Base-by-base conservation (phyloP, 30 jellyfish, hydroid and myxozoan genomes). In the Chrysaora quinquecirrha region DNA sequence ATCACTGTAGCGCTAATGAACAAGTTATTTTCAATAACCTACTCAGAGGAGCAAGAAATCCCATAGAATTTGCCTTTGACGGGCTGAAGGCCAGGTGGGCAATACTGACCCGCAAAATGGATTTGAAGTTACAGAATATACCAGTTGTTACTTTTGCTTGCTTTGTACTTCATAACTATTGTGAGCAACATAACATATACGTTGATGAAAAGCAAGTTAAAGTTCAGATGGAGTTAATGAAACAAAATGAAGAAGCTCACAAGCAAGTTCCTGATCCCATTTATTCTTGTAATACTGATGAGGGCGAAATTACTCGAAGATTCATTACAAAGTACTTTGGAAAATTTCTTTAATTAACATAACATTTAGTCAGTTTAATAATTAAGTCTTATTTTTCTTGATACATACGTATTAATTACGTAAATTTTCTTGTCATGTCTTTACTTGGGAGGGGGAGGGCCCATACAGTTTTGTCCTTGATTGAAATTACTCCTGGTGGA, bases 11-110 rank as follows among this genome's bases (percentile, higher is more conserved):
- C 23, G 25, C 75, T 14, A 61, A 77, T 58, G 89, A 60, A 27
- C 71, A 77, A 77, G 85, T 77, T 24, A 35, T 77, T 38, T 80
- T 64, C 30, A 64, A 80, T 65, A 64, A 47, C 46, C 34, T 80
- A 79, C 65, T 64, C 23, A 65, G 89, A 49, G 34, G 88, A 38
- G 87, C 90, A 23, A 33, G 90, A 27, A 80, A 80, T 79, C 90
- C 88, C 2, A 80, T 80, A 16, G 88, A 80, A 35, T 80, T 79
- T 47, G 88, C 90, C 30, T 80, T 21, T 80, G 90, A 89, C 4
- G 65, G 88, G 33, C 88, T 80, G 88, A 80, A 80, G 54, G 89
- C 89, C 28, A 18, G 87, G 68, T 80, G 90, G 90, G 20, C 75
- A 60, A 67, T 64, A 9, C 79, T 77, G 20, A 61, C 71, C n/a